phyloP scores from a whole-genome alignment of 2,113 vertebrate genomes.

The Parus major region DNA sequence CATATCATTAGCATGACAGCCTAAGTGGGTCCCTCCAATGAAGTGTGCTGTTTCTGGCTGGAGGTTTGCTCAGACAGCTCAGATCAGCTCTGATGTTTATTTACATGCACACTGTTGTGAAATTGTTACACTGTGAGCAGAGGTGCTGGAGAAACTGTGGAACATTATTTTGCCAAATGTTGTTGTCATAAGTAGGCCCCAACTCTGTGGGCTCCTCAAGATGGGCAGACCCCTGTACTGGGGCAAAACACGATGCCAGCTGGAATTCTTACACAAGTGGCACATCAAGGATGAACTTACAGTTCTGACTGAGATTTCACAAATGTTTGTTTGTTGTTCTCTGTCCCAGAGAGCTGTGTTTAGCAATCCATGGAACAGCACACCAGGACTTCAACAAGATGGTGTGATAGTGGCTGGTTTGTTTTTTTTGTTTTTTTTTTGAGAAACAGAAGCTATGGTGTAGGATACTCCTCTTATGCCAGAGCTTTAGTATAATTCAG shows the following conservation, averaged over 20 bases:
- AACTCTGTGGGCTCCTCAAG: background rate
- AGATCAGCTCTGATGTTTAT: slow-evolving; percentile 12
- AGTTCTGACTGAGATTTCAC: background rate
- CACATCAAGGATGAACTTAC: background rate
- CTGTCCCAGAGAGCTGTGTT: background rate
- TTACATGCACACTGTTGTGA: background rate
- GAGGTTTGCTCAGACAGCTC: background rate
- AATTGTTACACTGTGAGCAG: background rate
- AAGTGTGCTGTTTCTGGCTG: slow-evolving; percentile 2
- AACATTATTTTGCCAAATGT: background rate
- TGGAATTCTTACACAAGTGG: slow-evolving; percentile 24
- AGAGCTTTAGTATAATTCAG: background rate
- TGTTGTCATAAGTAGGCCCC: background rate
- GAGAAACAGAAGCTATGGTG: background rate
- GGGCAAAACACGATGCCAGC: background rate
- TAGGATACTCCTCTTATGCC: background rate
- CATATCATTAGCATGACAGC: background rate
- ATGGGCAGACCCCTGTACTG: background rate
- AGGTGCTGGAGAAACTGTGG: background rate
- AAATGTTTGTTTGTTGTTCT: slow-evolving; percentile 27
- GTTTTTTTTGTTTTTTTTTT: background rate
- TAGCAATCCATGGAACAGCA: background rate
- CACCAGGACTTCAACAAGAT: background rate
- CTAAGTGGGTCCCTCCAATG: background rate
- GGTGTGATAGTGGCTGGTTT: background rate